These are phyloP conservation scores for Pterocles burchelli DNA, from an alignment of 2,113 vertebrate genomes.

Conservation along the genomic window DNA sequence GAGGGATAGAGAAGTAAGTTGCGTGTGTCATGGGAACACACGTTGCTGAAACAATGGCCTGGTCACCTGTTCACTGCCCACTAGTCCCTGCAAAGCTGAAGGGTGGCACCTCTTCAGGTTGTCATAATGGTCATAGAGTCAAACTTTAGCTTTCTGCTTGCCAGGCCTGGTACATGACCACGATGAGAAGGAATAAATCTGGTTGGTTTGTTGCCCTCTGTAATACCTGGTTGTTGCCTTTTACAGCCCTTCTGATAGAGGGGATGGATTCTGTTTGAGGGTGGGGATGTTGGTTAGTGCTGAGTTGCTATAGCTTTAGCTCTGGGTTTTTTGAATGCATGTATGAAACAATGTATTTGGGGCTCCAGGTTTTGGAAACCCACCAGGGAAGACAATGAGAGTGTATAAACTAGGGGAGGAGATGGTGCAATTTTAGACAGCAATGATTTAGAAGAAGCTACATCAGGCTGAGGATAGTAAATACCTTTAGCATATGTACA, in stretches of 20 bases:
- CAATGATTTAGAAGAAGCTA: background rate
- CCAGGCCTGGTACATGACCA: accelerated
- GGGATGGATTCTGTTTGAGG: background rate
- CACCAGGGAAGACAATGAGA: background rate
- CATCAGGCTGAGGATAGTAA: background rate
- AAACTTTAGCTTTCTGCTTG: background rate
- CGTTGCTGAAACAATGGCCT: accelerated
- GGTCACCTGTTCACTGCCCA: accelerated
- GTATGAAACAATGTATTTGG: background rate
- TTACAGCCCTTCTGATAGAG: background rate
- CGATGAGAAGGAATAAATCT: accelerated
- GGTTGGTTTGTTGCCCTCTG: background rate
- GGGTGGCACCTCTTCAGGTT: background rate
- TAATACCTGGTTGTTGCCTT: background rate
- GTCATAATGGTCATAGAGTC: background rate
- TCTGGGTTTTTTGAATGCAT: background rate
- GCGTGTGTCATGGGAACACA: accelerated
- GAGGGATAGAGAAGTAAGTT: background rate
- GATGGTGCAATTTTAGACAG: background rate
- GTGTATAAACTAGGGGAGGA: background rate
- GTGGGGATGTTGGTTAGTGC: background rate
- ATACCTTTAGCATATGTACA: background rate
- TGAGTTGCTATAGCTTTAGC: background rate
- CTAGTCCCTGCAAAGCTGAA: background rate
- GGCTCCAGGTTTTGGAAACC: background rate